Conservation (phyloP, 2,888 invertebrate genomes). For the Phorcus lineatus region DNA sequence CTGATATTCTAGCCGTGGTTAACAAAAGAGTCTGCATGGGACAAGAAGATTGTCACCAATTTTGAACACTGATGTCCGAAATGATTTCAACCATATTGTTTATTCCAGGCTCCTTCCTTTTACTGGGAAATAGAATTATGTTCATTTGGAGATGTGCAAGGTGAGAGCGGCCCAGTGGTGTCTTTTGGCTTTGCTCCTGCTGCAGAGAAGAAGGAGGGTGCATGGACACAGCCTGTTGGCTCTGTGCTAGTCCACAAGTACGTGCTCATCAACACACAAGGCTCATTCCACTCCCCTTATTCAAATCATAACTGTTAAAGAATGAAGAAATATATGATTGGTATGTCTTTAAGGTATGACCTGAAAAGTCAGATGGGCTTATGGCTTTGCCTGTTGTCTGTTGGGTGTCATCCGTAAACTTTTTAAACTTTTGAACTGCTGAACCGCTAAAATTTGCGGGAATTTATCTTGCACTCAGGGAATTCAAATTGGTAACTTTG, state of each 20-base stretch:
- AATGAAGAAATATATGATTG: too few species aligned
- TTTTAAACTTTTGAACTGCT: too few species aligned
- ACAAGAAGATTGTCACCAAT: neutral
- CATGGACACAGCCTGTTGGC: slow-evolving; percentile 74
- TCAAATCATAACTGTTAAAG: too few species aligned
- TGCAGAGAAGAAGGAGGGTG: slow-evolving; percentile 74
- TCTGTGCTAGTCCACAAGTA: slow-evolving; percentile 74
- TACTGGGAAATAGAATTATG: slow-evolving; percentile 75
- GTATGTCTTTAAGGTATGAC: too few species aligned
- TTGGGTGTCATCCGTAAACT: too few species aligned
- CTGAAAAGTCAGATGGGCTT: too few species aligned
- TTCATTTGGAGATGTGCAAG: slow-evolving; percentile 72
- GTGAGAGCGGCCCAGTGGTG: slow-evolving; percentile 72
- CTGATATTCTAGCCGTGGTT: too few species aligned
- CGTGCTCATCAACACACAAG: slow-evolving; percentile 30
- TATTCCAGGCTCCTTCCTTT: slow-evolving; percentile 71
- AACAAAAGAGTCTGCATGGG: neutral
- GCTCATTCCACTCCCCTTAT: too few species aligned
- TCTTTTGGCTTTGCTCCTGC: slow-evolving; percentile 74
- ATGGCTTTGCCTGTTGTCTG: too few species aligned
- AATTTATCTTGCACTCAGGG: too few species aligned
- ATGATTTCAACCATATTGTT: neutral
- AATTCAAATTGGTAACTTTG: too few species aligned
- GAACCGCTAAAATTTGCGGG: too few species aligned
- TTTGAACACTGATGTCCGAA: neutral